Percentiles rank a stretch among this genome's conserved stretches.
phyloP scores from a whole-genome alignment of 2,888 invertebrate species.

The Fragum fragum region DNA sequence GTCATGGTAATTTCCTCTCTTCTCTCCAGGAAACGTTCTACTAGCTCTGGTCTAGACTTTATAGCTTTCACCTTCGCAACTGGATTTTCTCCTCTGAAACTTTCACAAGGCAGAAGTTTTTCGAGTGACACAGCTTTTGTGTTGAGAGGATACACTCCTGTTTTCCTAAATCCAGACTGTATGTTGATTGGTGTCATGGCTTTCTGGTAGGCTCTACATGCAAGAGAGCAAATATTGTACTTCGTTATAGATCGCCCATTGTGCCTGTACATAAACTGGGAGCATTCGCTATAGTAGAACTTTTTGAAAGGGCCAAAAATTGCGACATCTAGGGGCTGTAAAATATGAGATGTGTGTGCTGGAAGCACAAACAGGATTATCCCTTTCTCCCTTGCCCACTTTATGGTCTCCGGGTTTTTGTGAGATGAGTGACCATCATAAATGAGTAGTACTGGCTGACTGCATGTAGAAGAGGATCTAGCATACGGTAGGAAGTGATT shows the following conservation, averaged over 20 bases:
- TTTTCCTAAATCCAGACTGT: conserved; percentile 29
- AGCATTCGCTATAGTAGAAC: conserved; percentile 41
- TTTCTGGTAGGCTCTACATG: conserved; percentile 40
- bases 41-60: too few species aligned
- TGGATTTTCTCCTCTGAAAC: too few species aligned
- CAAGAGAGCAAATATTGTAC: conserved; percentile 37
- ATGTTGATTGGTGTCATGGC: conserved; percentile 41
- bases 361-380: conserved; percentile 9
- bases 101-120: too few species aligned
- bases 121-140: too few species aligned
- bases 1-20: neutral
- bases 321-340: conserved; percentile 44
- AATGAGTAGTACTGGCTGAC: conserved; percentile 17
- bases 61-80: conserved; percentile 25
- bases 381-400: conserved; percentile 34
- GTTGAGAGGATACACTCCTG: conserved; percentile 48
- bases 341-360: conserved; percentile 5
- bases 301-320: conserved; percentile 52
- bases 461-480: neutral
- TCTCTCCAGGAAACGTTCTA: conserved; percentile 4
- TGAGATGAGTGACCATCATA: conserved; percentile 42
- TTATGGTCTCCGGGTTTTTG: conserved; percentile 32
- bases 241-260: conserved; percentile 41
- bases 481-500: conserved; percentile 36
- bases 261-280: conserved; percentile 32